A percentile compares a stretch with the other conserved stretches of the same genome.
Evolutionary conservation across 2,113 vertebrate genomes (phyloP).

Genomic region (Ammospiza nelsoni): DNA sequence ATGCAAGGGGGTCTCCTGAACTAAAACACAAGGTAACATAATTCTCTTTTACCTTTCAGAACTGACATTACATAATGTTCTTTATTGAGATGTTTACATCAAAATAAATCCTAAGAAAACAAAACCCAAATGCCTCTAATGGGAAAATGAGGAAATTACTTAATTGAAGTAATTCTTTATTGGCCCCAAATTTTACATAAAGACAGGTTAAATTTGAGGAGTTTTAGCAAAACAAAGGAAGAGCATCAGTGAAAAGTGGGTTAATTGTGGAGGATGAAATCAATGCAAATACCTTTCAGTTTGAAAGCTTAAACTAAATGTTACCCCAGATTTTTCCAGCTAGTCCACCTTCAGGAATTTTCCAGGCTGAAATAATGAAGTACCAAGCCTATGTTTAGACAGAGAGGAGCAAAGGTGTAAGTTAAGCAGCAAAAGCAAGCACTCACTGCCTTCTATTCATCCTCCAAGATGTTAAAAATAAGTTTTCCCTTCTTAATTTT

Average conservation of each 20-base stretch:
- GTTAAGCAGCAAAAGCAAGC: slow-evolving; percentile 9
- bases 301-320: slow-evolving; percentile 5
- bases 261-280: background rate
- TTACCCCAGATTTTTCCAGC: slow-evolving; percentile 3
- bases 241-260: background rate
- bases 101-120: background rate
- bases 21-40: background rate
- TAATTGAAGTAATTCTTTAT: background rate
- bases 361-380: slow-evolving; percentile 35
- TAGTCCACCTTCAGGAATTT: slow-evolving; percentile 30
- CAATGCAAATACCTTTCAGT: background rate
- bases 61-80: background rate
- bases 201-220: background rate
- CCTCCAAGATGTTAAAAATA: slow-evolving; percentile 52
- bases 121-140: background rate
- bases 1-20: background rate
- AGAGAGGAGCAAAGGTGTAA: slow-evolving; percentile 26
- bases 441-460: background rate
- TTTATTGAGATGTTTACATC: background rate
- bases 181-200: background rate
- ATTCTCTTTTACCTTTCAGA: background rate
- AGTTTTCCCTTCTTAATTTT: slow-evolving; percentile 30
- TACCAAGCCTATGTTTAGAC: slow-evolving; percentile 19
- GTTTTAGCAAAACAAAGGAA: background rate
- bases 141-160: background rate